Conservation (phyloP, 2,888 invertebrate genomes). For the Acanthosepion esculentum region DNA sequence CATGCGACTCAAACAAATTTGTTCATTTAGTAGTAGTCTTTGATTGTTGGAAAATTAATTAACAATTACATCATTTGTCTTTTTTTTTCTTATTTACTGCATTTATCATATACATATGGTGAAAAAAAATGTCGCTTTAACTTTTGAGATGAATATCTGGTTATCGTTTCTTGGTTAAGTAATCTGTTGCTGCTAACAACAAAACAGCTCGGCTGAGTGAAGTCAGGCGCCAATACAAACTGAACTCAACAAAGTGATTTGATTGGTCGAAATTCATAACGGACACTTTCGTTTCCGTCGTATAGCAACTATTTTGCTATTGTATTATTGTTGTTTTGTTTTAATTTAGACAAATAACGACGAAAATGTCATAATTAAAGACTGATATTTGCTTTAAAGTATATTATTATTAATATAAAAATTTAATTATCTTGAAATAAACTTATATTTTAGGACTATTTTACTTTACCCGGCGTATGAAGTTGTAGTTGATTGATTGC, state of each 20-base stretch:
- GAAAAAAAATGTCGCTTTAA: not conserved
- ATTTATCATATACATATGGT: not conserved
- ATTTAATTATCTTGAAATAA: too few relatives aligned
- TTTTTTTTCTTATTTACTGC: not conserved
- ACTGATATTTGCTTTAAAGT: too few relatives aligned
- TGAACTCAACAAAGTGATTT: not conserved
- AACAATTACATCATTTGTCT: not conserved
- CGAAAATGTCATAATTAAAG: not conserved
- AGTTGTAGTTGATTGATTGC: too few relatives aligned
- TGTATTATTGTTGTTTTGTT: not conserved
- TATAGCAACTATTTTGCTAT: not conserved
- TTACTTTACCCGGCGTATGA: too few relatives aligned
- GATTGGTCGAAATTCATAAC: slow-evolving; percentile 36
- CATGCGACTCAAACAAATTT: not conserved
- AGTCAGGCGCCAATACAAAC: not conserved
- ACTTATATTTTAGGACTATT: too few relatives aligned
- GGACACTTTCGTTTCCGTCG: not conserved
- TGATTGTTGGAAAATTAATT: not conserved
- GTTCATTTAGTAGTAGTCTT: not conserved
- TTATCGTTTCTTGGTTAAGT: not conserved
- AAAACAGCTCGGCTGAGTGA: not conserved
- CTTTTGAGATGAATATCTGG: not conserved
- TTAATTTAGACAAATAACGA: not conserved
- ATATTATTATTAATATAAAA: too few relatives aligned
- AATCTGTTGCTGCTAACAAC: not conserved